phyloP scores from a whole-genome alignment of 2,888 invertebrate species.

The Ophion ventricosus region DNA sequence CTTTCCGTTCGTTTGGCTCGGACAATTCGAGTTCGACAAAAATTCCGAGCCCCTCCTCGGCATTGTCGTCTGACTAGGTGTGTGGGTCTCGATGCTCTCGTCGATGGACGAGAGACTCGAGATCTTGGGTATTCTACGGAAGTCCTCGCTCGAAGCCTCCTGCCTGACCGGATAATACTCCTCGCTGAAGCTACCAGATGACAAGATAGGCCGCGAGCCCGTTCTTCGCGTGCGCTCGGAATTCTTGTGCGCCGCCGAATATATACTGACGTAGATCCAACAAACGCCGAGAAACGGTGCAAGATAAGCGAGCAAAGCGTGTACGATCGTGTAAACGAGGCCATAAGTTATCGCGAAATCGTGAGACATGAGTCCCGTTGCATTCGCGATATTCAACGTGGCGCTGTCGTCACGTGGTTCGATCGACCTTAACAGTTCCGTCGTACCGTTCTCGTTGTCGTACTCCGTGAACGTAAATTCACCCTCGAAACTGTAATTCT shows the following conservation, averaged over 20 bases:
- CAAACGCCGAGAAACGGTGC: conserved; percentile 87
- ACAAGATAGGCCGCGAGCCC: conserved; percentile 80
- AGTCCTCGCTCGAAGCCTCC: conserved; percentile 75
- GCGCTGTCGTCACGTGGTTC: conserved; percentile 32
- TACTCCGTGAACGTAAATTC: conserved; percentile 52
- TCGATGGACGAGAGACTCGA: conserved; percentile 82
- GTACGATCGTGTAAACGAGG: conserved; percentile 83
- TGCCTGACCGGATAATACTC: conserved; percentile 74
- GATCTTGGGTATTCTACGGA: conserved; percentile 79
- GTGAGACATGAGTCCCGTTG: not conserved
- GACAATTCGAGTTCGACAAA: conserved; percentile 48
- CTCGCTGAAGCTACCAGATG: conserved; percentile 79
- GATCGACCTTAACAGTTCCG: conserved; percentile 14
- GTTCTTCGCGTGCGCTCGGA: conserved; percentile 86
- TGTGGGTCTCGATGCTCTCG: conserved; percentile 79
- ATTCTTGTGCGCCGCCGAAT: conserved; percentile 90
- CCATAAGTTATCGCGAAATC: conserved; percentile 78
- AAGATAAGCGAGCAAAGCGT: conserved; percentile 84
- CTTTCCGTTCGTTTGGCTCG: conserved; percentile 49
- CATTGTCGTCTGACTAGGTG: conserved; percentile 72
- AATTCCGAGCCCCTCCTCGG: conserved; percentile 70
- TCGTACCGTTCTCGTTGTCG: conserved; percentile 66
- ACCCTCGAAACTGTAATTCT: conserved; percentile 49
- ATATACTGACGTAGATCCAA: conserved; percentile 90
- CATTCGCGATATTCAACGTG: not conserved